These are phyloP conservation scores for Xiphophorus hellerii DNA, from an alignment of 2,113 vertebrate genomes.

Conservation along the genomic window DNA sequence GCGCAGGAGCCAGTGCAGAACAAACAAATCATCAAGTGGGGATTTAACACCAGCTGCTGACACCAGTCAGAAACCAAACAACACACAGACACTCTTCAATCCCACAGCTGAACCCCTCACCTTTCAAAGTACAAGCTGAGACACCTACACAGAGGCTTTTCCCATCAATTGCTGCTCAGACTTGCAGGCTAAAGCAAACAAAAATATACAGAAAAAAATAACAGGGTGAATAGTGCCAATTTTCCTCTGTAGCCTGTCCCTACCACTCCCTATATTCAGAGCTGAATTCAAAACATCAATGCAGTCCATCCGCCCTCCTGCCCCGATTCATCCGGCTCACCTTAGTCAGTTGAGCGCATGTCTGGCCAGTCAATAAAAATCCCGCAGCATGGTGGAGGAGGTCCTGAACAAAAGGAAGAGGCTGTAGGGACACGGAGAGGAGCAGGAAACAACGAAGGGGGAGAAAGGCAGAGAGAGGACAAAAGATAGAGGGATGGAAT, in stretches of 20 bases:
- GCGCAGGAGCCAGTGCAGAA: constrained; percentile 26
- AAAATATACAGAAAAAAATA: constrained; percentile 39
- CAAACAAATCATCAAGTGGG: constrained; percentile 22
- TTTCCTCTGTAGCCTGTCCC: neutral
- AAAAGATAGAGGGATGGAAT: constrained; percentile 55
- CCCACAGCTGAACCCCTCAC: constrained; percentile 46
- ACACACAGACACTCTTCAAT: constrained; percentile 41
- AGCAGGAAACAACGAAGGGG: constrained; percentile 10
- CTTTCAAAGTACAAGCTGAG: constrained; percentile 35
- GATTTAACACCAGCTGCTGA: constrained; percentile 32
- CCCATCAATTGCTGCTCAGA: constrained; percentile 30
- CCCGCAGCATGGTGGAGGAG: constrained; percentile 69
- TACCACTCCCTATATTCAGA: constrained; percentile 41
- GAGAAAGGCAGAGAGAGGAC: constrained; percentile 32
- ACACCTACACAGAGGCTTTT: constrained; percentile 24
- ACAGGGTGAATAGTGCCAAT: constrained; percentile 1
- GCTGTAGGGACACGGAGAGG: constrained; percentile 22
- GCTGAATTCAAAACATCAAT: neutral
- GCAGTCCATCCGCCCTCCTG: constrained; percentile 4
- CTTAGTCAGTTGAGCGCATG: constrained; percentile 65
- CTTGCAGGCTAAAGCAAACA: constrained; percentile 20
- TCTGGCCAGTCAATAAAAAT: constrained; percentile 67
- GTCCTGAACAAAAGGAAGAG: constrained; percentile 53
- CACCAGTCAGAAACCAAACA: constrained; percentile 29
- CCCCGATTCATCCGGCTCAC: constrained; percentile 59